Percentiles rank a stretch among this genome's conserved stretches.
phyloP scores from a whole-genome alignment of 2,113 vertebrate genomes.

The Channa maculata region DNA sequence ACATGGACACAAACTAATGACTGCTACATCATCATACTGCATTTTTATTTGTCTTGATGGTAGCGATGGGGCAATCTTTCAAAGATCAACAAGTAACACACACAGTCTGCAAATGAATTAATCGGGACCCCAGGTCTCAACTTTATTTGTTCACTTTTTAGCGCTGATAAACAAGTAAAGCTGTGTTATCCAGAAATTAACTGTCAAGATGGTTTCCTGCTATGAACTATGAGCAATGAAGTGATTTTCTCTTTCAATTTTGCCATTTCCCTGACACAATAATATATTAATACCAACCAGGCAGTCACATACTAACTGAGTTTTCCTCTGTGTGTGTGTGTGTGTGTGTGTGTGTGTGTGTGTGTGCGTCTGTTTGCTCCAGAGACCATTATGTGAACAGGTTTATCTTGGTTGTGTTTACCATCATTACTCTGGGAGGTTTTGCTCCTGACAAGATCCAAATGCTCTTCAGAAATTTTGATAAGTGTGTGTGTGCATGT shows the following conservation, averaged over 20 bases:
- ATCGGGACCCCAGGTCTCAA: not conserved
- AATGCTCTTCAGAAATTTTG: slow-evolving; percentile 26
- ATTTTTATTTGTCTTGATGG: not conserved
- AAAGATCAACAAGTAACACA: slow-evolving; percentile 13
- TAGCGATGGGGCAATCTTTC: not conserved
- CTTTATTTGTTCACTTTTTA: not conserved
- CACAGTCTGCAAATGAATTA: not conserved
- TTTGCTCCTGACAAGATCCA: slow-evolving; percentile 42
- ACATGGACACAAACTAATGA: not conserved
- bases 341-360: not conserved
- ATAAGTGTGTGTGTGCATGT: slow-evolving; percentile 12
- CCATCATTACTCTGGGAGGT: slow-evolving; percentile 46
- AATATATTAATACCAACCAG: slow-evolving; percentile 37
- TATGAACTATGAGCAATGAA: not conserved
- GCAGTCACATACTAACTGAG: slow-evolving; percentile 19
- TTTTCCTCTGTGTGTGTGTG: not conserved
- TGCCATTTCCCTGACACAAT: slow-evolving; percentile 12
- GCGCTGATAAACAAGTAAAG: not conserved
- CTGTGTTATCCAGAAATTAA: slow-evolving; percentile 26
- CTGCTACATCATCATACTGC: slow-evolving; percentile 10
- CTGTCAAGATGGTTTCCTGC: slow-evolving; percentile 31
- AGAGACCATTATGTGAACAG: slow-evolving; percentile 49
- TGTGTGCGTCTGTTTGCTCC: slow-evolving; percentile 2
- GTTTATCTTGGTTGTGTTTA: slow-evolving; percentile 59
- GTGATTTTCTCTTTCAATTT: slow-evolving; percentile 35